These are phyloP conservation scores for Stictocephala bisonia DNA, from an alignment of 2,888 invertebrate species.

Conservation along the genomic window DNA sequence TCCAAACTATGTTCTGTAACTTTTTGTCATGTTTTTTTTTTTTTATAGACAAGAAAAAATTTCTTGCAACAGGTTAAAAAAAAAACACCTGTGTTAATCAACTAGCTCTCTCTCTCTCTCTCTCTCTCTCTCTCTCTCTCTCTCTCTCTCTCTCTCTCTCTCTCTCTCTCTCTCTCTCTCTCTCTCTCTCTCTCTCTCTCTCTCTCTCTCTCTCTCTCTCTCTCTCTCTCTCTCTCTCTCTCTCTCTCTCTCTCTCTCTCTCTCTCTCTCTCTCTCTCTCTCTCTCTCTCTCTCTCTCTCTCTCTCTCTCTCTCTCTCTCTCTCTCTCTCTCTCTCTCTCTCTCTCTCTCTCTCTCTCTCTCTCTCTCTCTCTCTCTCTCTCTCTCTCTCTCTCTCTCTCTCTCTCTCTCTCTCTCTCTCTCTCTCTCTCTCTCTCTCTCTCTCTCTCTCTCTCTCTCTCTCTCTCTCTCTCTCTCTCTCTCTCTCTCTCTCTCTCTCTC, in stretches of 20 bases:
- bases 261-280: not conserved
- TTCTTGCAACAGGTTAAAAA: too few species aligned
- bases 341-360: not conserved
- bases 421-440: not conserved
- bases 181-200: not conserved
- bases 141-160: slow-evolving; percentile 26
- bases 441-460: not conserved
- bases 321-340: not conserved
- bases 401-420: not conserved
- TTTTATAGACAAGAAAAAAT: too few species aligned
- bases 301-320: not conserved
- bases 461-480: not conserved
- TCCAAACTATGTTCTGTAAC: too few species aligned
- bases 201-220: slow-evolving; percentile 34
- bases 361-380: not conserved
- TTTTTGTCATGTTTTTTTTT: too few species aligned
- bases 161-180: slow-evolving; percentile 27
- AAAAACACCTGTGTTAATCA: too few species aligned
- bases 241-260: not conserved
- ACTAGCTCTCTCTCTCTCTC: not conserved
- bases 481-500: not conserved
- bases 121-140: slow-evolving; percentile 8
- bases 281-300: not conserved
- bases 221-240: slow-evolving; percentile 14
- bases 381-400: not conserved